A percentile compares a stretch with the other conserved stretches of the same genome.
Conservation (phyloP, 2,888 invertebrate species). For the Empis livida region DNA sequence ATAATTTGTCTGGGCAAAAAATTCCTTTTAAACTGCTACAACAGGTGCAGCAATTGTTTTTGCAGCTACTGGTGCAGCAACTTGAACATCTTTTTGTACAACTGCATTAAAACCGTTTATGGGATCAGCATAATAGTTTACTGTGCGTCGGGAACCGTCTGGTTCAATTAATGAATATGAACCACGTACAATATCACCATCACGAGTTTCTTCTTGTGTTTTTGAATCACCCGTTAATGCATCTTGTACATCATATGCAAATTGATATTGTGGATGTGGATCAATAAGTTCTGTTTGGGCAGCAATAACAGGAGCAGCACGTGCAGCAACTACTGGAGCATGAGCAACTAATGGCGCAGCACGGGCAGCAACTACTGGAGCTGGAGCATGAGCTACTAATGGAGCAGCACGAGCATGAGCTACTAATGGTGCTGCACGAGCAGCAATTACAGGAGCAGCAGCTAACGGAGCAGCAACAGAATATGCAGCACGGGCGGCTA, state of each 20-base stretch:
- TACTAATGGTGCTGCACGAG: slow-evolving; percentile 13
- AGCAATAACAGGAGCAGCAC: slow-evolving; percentile 23
- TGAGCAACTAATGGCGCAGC: slow-evolving; percentile 15
- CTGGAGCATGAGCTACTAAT: slow-evolving; percentile 7
- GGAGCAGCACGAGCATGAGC: slow-evolving; percentile 8
- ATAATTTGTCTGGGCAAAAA: too few relatives aligned
- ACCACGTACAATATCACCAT: slow-evolving; percentile 39
- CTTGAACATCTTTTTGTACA: slow-evolving; percentile 35
- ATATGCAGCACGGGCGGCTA: not conserved
- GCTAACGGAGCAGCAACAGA: slow-evolving; percentile 7
- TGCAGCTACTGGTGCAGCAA: slow-evolving; percentile 32
- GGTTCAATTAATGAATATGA: slow-evolving; percentile 38
- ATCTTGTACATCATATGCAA: slow-evolving; percentile 39
- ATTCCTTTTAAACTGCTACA: slow-evolving; percentile 3
- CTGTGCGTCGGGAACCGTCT: slow-evolving; percentile 38
- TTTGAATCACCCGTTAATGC: slow-evolving; percentile 38
- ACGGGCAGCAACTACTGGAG: slow-evolving; percentile 8
- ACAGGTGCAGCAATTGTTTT: slow-evolving; percentile 21
- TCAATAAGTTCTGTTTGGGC: slow-evolving; percentile 33
- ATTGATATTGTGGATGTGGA: slow-evolving; percentile 37
- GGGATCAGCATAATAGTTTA: slow-evolving; percentile 38
- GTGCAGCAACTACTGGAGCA: slow-evolving; percentile 9
- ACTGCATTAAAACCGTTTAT: slow-evolving; percentile 40
- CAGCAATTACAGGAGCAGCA: slow-evolving; percentile 16
- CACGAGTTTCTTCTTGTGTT: slow-evolving; percentile 37